Base-by-base conservation (phyloP, 2,888 invertebrate genomes). In the Eristalinus aeneus region DNA sequence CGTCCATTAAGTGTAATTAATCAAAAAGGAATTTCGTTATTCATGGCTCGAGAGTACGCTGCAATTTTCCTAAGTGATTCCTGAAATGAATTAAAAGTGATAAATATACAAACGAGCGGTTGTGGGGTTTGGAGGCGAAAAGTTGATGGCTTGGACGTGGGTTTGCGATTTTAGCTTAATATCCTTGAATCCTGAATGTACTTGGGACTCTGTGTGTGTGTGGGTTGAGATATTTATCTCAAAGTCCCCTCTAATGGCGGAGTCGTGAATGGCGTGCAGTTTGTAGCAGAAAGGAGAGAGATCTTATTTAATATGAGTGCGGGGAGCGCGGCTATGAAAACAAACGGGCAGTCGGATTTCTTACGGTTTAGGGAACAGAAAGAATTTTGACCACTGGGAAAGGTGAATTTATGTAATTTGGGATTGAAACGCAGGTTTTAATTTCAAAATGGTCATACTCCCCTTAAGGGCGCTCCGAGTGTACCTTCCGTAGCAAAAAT, bases 1-100 rank as follows among this genome's bases (percentile, higher is more conserved):
- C 36, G 46, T 11, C 72, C 32, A 12, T 63, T 34, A 11, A n/a
- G 53, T 63, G 20, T 64, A 74, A 74, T 74, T 74, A 74, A 74
- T 74, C 74, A 46, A 67, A 74, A 67, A 20, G 10, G 39, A 74
- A 74, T 22, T 56, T 56, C 22, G 10, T 56, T 56, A 39, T 20
- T 22, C 64, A 11, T 27, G 54, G 16, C 74, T 56, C 31, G 16
- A 46, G 12, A 65, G 56, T 39, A 23, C n/a, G 16, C 36, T 20
- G n/a, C 34, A 46, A 36, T 36, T 34, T 34, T 56, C 6, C 27
- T 56, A 27, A 64, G 31, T 39, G 39, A 39, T 56, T 36, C 16
- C 9, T 11, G 32, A 64, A 74, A 64, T 64, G 27, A 36, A 74
- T 74, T 74, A 27, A 16, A 73, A 16, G 46, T 46, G 46, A 46